Percentiles rank a stretch among this genome's conserved stretches.
These are phyloP conservation scores for Ianthella basta DNA, from an alignment of 37 sponge, comb jelly and placozoan species.

Conservation along the genomic window DNA sequence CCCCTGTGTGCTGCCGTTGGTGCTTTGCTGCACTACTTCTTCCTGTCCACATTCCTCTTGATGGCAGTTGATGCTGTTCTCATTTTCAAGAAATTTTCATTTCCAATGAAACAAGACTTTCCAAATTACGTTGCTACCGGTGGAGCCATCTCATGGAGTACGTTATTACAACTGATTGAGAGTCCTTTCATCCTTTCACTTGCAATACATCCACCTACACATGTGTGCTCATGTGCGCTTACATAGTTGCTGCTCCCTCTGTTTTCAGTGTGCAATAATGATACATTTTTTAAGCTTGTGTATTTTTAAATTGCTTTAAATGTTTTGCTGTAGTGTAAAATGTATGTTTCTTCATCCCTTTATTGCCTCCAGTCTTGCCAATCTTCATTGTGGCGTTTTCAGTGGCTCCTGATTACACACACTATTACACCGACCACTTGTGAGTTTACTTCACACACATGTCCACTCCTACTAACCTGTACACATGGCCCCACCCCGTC, in stretches of 20 bases:
- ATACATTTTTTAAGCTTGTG: too few relatives aligned
- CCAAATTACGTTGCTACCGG: conserved; percentile 6
- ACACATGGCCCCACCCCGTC: too few relatives aligned
- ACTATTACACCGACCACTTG: too few relatives aligned
- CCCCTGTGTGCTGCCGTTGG: conserved; percentile 21
- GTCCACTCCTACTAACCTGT: too few relatives aligned
- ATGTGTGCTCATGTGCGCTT: neutral
- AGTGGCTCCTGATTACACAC: neutral
- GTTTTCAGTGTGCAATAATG: too few relatives aligned
- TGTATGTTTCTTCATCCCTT: too few relatives aligned
- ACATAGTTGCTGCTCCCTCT: neutral
- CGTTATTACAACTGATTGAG: conserved; percentile 3
- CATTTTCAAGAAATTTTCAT: conserved; percentile 36
- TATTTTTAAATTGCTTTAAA: too few relatives aligned
- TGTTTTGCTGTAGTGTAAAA: too few relatives aligned
- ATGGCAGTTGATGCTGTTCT: conserved; percentile 53
- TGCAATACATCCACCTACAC: neutral
- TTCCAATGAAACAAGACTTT: neutral
- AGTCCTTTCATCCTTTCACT: neutral
- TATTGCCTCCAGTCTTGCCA: neutral
- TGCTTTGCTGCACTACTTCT: conserved; percentile 44
- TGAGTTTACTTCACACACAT: too few relatives aligned
- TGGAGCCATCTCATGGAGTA: conserved; percentile 40
- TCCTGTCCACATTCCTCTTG: conserved; percentile 16
- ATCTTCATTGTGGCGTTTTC: neutral